Evolutionary conservation across 1,140 invertebrate genomes (phyloP).

Genomic region (Lysiphlebus fabarum): DNA sequence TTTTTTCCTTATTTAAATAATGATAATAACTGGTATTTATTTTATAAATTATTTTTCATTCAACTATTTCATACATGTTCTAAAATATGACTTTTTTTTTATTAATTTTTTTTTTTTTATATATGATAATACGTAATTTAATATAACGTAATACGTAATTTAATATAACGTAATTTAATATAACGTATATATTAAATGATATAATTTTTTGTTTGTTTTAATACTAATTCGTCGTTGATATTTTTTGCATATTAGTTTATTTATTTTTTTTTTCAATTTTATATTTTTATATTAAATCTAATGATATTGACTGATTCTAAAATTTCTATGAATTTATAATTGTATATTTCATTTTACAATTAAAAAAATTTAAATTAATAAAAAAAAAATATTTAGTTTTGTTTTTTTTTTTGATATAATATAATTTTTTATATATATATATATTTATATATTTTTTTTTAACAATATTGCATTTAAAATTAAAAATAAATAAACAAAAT

Average conservation of each 20-base stretch:
- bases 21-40: no score
- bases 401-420: constrained; percentile 18
- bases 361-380: constrained; percentile 20
- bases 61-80: constrained; percentile 8
- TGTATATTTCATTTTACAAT: constrained; percentile 9
- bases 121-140: no score
- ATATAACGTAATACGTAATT: no score
- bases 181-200: no score
- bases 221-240: constrained; percentile 14
- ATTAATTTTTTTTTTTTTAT: not conserved
- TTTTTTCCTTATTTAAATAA: no score
- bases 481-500: not conserved
- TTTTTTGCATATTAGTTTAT: not conserved
- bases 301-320: constrained; percentile 21
- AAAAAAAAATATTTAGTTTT: constrained; percentile 26
- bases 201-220: not conserved
- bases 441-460: not conserved
- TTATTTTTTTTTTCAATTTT: not conserved
- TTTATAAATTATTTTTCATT: not conserved
- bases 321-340: constrained; percentile 9
- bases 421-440: not conserved
- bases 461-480: constrained; percentile 9
- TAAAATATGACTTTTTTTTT: constrained; percentile 12
- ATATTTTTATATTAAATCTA: constrained; percentile 11
- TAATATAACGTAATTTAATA: no score